phyloP scores from a whole-genome alignment of 1,140 invertebrate genomes.

The Kradibia gibbosae region DNA sequence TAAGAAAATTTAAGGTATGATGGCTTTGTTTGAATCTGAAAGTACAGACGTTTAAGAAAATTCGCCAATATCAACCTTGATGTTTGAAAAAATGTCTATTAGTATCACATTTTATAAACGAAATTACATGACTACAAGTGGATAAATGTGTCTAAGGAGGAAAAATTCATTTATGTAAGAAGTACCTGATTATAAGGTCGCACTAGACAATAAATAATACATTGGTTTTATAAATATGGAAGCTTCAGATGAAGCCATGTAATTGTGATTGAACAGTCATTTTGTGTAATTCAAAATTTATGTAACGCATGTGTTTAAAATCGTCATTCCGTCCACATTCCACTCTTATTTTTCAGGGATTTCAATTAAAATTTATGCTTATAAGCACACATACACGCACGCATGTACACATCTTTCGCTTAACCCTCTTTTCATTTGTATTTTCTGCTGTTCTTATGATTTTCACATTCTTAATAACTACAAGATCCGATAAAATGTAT shows the following conservation, averaged over 20 bases:
- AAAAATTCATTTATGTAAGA: not conserved
- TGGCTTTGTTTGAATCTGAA: not conserved
- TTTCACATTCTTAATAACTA: constrained; percentile 28
- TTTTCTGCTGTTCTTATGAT: not conserved
- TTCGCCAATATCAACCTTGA: not conserved
- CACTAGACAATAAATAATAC: not conserved
- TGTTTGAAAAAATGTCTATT: not conserved
- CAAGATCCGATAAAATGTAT: constrained; percentile 23
- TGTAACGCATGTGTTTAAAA: constrained; percentile 16
- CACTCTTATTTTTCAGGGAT: not conserved
- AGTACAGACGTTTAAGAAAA: not conserved
- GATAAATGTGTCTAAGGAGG: not conserved
- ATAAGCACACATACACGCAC: constrained; percentile 6
- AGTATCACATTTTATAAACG: not conserved
- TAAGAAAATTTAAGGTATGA: not conserved
- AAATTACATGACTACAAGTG: not conserved
- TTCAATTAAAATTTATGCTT: constrained; percentile 4
- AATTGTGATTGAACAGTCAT: constrained; percentile 9
- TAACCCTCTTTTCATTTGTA: not conserved
- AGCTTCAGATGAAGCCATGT: not conserved
- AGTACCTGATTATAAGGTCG: not conserved
- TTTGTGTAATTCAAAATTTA: constrained; percentile 8
- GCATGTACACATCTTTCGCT: not conserved
- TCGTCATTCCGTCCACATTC: not conserved
- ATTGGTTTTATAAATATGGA: constrained; percentile 10